Base-by-base conservation (phyloP, 2,113 vertebrate species). In the Corynorhinus townsendii region DNA sequence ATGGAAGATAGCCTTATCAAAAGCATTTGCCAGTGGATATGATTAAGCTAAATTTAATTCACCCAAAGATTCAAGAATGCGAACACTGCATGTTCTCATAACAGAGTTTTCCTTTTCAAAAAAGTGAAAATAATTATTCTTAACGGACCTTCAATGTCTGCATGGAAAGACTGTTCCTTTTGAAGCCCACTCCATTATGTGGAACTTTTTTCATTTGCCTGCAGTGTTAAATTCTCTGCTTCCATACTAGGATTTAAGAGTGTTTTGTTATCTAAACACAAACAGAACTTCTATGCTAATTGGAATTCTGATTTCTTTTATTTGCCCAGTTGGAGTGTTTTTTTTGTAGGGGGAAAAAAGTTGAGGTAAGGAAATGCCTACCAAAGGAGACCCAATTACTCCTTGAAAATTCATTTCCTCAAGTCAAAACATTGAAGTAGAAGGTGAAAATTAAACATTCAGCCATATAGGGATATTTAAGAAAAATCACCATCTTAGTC, bases 31-130 rank as follows among this genome's bases (percentile, higher is more conserved):
- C 73, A 45, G 26, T 92, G 69, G 77, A 54, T 93, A 84, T 94
- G 95, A 96, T 96, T 97, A 93, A 91, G 79, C 80, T 96, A 69
- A 97, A 95, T 97, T 96, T 97, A 97, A 97, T 97, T 97, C 92
- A 93, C 88, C 88, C 91, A 30, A 62, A 93, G 79, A 94, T 84
- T 92, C 11, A 28, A 94, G 88, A 92, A 75, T 76, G 43, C 0
- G 30, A 85, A 64, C 54, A 64, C 66, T 76, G 52, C 22, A 28
- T 87, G 33, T 89, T 96, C 80, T 92, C 35, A 62, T 56, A 81
- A 90, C 33, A 71, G 40, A 69, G 40, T 76, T 95, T 95, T 95
- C 19, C 43, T 96, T 89, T 96, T 75, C 12, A 19, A 35, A 54
- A 52, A 95, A 89, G 45, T 52, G 80, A 80, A 89, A 95, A 95